These are phyloP conservation scores for Heterotis niloticus DNA, from an alignment of 2,113 vertebrate species.

Conservation along the genomic window DNA sequence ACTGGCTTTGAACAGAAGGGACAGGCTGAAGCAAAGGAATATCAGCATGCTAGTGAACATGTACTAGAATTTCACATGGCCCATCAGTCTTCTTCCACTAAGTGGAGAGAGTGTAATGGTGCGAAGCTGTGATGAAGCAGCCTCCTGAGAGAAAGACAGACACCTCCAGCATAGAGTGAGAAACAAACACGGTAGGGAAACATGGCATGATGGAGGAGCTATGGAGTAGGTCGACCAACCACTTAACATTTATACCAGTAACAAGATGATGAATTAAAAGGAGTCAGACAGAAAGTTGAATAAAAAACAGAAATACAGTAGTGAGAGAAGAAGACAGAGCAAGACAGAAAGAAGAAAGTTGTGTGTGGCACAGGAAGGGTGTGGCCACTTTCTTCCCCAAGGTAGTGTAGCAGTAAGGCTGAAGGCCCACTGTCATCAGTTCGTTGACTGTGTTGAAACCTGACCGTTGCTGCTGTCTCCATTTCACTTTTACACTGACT, in stretches of 20 bases:
- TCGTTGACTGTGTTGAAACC: slow-evolving; percentile 40
- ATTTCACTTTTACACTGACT: slow-evolving; percentile 48
- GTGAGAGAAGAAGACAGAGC: background rate
- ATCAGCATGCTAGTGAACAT: too few species aligned
- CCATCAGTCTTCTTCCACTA: background rate
- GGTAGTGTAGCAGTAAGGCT: background rate
- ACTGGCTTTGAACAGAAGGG: too few species aligned
- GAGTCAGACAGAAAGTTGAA: background rate
- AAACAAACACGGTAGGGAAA: background rate
- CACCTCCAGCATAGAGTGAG: background rate
- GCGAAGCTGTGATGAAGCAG: background rate
- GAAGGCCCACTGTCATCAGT: background rate
- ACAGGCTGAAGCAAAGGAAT: too few species aligned
- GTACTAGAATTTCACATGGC: too few species aligned
- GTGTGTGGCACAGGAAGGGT: background rate
- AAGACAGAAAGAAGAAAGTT: background rate
- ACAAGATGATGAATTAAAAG: background rate
- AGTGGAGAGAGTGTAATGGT: background rate
- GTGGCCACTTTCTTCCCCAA: background rate
- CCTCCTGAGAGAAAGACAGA: background rate
- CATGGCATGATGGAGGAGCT: background rate
- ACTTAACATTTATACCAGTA: background rate
- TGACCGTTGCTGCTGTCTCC: slow-evolving; percentile 29
- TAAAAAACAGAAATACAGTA: background rate
- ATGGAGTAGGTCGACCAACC: slow-evolving; percentile 28